A percentile compares a stretch with the other conserved stretches of the same genome.
Evolutionary conservation across 2,113 vertebrate species (phyloP).

Genomic region (Pteropus alecto): DNA sequence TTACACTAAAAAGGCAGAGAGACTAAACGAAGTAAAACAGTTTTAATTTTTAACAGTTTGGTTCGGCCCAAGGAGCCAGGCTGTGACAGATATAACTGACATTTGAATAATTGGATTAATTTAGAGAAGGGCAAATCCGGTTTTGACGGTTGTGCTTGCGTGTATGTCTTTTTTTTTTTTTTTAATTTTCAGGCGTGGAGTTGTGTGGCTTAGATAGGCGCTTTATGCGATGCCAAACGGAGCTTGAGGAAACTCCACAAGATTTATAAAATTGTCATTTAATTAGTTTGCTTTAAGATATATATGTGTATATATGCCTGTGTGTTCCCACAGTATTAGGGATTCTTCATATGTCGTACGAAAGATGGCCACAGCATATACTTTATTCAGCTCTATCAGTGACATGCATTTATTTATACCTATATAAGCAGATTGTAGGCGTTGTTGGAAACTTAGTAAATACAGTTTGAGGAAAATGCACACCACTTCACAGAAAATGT

Average conservation of each 20-base stretch:
- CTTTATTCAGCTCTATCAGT: background rate
- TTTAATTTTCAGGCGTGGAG: slow-evolving; percentile 62
- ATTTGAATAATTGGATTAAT: slow-evolving; percentile 97
- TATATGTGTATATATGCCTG: background rate
- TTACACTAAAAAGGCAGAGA: slow-evolving; percentile 93
- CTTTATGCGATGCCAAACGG: slow-evolving; percentile 83
- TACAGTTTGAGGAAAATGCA: background rate
- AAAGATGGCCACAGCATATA: background rate
- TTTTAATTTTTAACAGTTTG: slow-evolving; percentile 92
- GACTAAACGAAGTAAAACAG: slow-evolving; percentile 93
- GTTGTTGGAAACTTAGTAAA: background rate
- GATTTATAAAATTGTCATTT: slow-evolving; percentile 16
- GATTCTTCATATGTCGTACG: background rate
- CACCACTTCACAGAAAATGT: background rate
- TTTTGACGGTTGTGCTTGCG: slow-evolving; percentile 83
- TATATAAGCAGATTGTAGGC: background rate
- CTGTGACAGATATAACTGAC: slow-evolving; percentile 93
- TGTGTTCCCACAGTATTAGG: background rate
- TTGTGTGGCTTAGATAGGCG: slow-evolving; percentile 87
- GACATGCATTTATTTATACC: background rate
- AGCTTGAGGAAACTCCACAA: slow-evolving; percentile 43
- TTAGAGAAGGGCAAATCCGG: slow-evolving; percentile 87
- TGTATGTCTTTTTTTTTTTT: slow-evolving; percentile 73
- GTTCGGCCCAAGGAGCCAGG: slow-evolving; percentile 84
- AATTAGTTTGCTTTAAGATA: background rate